A percentile compares a stretch with the other conserved stretches of the same genome.
Evolutionary conservation across 1,140 invertebrate species (phyloP).

Genomic region (Pogonomyrmex barbatus): DNA sequence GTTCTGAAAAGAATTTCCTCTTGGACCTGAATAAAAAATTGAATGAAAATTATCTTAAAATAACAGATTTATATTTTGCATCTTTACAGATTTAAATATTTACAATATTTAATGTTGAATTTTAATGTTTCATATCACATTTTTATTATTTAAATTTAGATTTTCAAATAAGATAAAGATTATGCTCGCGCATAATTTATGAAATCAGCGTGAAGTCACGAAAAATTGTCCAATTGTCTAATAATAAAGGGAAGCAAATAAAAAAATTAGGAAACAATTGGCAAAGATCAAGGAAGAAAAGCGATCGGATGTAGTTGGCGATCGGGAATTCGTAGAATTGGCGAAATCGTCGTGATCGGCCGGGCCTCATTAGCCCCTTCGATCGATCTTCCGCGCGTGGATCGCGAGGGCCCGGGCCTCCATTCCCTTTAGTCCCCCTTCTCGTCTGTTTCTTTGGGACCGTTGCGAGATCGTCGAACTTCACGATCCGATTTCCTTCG

Average conservation of each 20-base stretch:
- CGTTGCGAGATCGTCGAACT: constrained; percentile 65
- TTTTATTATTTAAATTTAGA: not conserved
- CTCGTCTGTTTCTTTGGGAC: constrained; percentile 7
- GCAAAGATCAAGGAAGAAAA: constrained; percentile 35
- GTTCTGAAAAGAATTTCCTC: not conserved
- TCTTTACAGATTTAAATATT: not conserved
- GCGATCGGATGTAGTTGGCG: constrained; percentile 24
- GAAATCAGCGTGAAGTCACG: not conserved
- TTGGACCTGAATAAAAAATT: not conserved
- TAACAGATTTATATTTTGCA: not conserved
- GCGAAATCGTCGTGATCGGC: constrained; percentile 59
- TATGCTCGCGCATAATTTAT: not conserved
- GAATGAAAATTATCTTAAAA: not conserved
- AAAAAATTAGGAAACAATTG: constrained; percentile 43
- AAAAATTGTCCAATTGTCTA: not conserved
- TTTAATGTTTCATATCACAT: too few relatives aligned
- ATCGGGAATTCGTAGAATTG: constrained; percentile 64
- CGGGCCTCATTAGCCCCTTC: constrained; percentile 54
- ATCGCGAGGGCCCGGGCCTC: constrained; percentile 6
- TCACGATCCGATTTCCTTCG: constrained; percentile 57
- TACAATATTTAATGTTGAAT: not conserved
- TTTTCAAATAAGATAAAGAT: not conserved
- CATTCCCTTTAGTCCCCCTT: not conserved
- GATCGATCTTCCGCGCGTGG: constrained; percentile 55
- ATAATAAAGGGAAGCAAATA: not conserved